Percentiles rank a stretch among this genome's conserved stretches.
phyloP scores from a whole-genome alignment of 2,113 vertebrate genomes.

The Onychostoma macrolepis region DNA sequence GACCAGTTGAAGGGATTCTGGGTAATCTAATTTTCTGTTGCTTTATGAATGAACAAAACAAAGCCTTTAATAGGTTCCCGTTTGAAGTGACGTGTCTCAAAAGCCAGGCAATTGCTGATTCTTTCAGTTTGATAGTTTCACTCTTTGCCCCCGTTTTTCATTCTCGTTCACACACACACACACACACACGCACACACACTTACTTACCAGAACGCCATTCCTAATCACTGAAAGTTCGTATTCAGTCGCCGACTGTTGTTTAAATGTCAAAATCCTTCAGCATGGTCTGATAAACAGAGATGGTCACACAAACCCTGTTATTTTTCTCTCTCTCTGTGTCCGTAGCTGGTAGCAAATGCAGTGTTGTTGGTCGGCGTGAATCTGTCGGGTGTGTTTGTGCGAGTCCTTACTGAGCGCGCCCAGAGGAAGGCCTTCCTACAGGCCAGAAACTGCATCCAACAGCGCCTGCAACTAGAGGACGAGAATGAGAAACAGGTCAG shows the following conservation, averaged over 20 bases:
- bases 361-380: conserved; percentile 95
- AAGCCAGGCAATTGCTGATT: conserved; percentile 8
- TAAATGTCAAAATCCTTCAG: conserved; percentile 43
- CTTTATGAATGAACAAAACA: conserved; percentile 21
- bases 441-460: conserved; percentile 93
- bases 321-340: conserved; percentile 60
- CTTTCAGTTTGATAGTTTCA: background rate
- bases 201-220: background rate
- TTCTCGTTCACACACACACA: background rate
- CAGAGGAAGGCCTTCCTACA: conserved; percentile 96
- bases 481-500: conserved; percentile 99
- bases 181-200: background rate
- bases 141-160: background rate
- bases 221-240: conserved; percentile 8
- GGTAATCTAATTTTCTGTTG: conserved; percentile 14
- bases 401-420: conserved; percentile 91
- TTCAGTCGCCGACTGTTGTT: conserved; percentile 20
- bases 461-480: conserved; percentile 92
- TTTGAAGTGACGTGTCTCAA: conserved; percentile 17
- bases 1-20: background rate
- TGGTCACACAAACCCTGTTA: conserved; percentile 31
- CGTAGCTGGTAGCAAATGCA: conserved; percentile 91
- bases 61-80: background rate
- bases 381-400: conserved; percentile 92
- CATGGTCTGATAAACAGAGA: conserved; percentile 14